These are phyloP conservation scores for Opisthocomus hoazin DNA, from an alignment of 2,113 vertebrate genomes.

Conservation along the genomic window DNA sequence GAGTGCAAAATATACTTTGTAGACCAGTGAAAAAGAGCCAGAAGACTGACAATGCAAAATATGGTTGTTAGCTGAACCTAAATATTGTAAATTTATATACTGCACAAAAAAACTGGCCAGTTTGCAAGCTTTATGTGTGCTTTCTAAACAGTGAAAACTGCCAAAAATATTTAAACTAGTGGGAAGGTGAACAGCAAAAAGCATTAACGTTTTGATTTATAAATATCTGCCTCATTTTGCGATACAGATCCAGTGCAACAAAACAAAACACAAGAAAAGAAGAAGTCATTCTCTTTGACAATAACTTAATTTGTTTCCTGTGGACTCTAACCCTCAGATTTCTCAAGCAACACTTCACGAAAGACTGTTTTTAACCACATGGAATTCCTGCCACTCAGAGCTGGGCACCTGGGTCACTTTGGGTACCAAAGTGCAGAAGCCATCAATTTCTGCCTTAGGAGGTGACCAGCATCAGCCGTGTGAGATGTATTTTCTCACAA, in stretches of 20 bases:
- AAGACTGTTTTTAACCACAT: neutral
- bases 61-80: neutral
- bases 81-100: neutral
- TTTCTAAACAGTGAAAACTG: neutral
- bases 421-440: neutral
- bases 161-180: neutral
- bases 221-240: neutral
- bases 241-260: neutral
- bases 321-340: neutral
- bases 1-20: neutral
- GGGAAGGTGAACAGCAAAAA: neutral
- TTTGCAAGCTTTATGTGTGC: neutral
- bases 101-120: neutral
- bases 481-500: neutral
- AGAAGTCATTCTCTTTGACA: neutral
- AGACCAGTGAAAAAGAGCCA: neutral
- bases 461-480: fast-evolving
- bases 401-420: neutral
- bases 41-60: neutral
- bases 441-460: neutral
- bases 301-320: neutral
- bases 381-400: neutral
- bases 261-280: neutral
- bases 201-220: neutral
- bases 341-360: neutral